Conservation (phyloP, 64 coral and sea anemone genomes). For the Actinia equina region DNA sequence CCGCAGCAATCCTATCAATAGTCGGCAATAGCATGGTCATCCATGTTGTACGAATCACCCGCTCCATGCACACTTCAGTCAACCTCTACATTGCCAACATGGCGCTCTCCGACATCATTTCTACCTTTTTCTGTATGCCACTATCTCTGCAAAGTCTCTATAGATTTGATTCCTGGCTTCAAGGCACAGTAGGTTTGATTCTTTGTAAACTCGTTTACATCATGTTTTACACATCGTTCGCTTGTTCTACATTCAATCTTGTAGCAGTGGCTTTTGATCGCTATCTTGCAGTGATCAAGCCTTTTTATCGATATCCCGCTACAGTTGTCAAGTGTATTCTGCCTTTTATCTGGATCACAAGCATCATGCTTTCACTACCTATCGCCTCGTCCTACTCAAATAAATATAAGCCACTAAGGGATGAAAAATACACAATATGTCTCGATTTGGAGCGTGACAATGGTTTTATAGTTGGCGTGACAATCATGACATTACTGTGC, state of each 20-base stretch:
- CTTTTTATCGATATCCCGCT: slow-evolving; percentile 8
- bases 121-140: slow-evolving; percentile 14
- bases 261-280: slow-evolving; percentile 33
- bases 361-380: background rate
- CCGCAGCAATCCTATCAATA: background rate
- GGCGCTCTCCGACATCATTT: slow-evolving; percentile 37
- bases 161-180: slow-evolving; percentile 17
- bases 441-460: slow-evolving; percentile 12
- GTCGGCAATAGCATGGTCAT: slow-evolving; percentile 25
- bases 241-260: slow-evolving; percentile 17
- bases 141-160: slow-evolving; percentile 18
- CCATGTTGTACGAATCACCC: slow-evolving; percentile 11
- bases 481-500: background rate
- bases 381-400: slow-evolving; percentile 7
- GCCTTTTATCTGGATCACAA: slow-evolving; percentile 13
- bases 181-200: slow-evolving; percentile 4
- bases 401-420: background rate
- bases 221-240: slow-evolving; percentile 18
- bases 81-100: slow-evolving; percentile 44
- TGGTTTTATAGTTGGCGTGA: background rate
- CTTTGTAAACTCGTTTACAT: slow-evolving; percentile 26
- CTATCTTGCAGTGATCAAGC: slow-evolving; percentile 42
- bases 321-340: slow-evolving; percentile 3
- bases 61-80: slow-evolving; percentile 19
- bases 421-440: background rate